phyloP scores from a whole-genome alignment of 2,113 vertebrate species.

The Gavia stellata region DNA sequence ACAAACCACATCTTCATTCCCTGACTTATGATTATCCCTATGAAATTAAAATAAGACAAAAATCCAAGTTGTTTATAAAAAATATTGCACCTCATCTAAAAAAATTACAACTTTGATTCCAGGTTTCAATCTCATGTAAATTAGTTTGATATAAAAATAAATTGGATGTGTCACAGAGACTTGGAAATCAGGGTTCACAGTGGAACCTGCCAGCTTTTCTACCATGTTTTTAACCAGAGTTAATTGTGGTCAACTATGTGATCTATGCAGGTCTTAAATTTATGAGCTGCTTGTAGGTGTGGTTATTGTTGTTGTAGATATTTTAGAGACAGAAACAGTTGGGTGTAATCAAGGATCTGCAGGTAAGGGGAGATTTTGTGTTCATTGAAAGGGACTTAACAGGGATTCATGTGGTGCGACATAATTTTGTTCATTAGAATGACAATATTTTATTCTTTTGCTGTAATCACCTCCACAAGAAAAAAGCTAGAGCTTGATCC shows the following conservation, averaged over 20 bases:
- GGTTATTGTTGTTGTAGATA: not conserved
- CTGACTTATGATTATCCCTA: not conserved
- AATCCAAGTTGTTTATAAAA: not conserved
- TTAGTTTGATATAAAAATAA: not conserved
- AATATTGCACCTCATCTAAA: not conserved
- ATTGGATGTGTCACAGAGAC: not conserved
- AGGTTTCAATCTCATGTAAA: not conserved
- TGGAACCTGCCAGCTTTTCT: not conserved
- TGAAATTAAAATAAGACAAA: not conserved
- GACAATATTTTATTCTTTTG: constrained; percentile 8
- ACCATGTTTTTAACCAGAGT: constrained; percentile 31
- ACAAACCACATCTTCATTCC: not conserved
- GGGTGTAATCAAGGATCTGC: not conserved
- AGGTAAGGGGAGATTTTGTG: not conserved
- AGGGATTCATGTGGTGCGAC: not conserved
- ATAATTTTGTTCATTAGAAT: constrained; percentile 27
- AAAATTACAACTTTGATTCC: not conserved
- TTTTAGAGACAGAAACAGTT: not conserved
- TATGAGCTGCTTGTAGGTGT: not conserved
- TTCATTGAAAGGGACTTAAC: not conserved
- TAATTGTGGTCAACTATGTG: constrained; percentile 48
- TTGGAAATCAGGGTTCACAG: not conserved
- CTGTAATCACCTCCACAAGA: not conserved
- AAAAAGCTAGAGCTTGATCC: not conserved
- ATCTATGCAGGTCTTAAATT: not conserved